These are phyloP conservation scores for Brachylomia viminalis DNA, from an alignment of 2,888 invertebrate species.

Conservation along the genomic window DNA sequence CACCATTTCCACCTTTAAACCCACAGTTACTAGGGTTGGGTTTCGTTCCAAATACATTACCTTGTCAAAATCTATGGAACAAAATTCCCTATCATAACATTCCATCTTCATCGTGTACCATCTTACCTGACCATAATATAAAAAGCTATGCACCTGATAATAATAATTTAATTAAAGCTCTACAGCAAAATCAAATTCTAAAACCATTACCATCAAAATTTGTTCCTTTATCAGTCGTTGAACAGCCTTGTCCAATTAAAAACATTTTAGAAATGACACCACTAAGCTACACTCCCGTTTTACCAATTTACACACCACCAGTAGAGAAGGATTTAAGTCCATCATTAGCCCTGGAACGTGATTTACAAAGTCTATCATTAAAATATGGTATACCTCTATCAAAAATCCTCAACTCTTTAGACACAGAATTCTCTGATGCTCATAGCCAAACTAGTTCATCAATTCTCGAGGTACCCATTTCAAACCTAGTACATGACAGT, in stretches of 20 bases:
- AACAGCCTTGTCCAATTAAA: not conserved
- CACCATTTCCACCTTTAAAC: not conserved
- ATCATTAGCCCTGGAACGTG: not conserved
- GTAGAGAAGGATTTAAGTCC: not conserved
- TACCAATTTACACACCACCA: not conserved
- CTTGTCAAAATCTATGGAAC: not conserved
- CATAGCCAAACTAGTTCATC: not conserved
- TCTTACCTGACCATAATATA: not conserved
- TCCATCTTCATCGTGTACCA: not conserved
- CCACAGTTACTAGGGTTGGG: not conserved
- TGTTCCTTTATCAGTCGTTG: not conserved
- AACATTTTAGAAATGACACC: conserved; percentile 18
- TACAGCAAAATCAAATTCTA: not conserved
- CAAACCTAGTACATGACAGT: not conserved
- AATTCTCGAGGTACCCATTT: not conserved
- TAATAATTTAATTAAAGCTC: not conserved
- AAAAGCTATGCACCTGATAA: not conserved
- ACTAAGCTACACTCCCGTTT: not conserved
- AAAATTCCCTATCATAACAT: not conserved
- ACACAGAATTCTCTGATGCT: not conserved
- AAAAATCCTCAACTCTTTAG: conserved; percentile 4
- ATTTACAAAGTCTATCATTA: not conserved
- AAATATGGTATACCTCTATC: conserved; percentile 24
- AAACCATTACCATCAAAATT: not conserved
- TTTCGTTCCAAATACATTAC: not conserved